Conservation (phyloP, 2,888 invertebrate species). For the Blastobasis adustella region DNA sequence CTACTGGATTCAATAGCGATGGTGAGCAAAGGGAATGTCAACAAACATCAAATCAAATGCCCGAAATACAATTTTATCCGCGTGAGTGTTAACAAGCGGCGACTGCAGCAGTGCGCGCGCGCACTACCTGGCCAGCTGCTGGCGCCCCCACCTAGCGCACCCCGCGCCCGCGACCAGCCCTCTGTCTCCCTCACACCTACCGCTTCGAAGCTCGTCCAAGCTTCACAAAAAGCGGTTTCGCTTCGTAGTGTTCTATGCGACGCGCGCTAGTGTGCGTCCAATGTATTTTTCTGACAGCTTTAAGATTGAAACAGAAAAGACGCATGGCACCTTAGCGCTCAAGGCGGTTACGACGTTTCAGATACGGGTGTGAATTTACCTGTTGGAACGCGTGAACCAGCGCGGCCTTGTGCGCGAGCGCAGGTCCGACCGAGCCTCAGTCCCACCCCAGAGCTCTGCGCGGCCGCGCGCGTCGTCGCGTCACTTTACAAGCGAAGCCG, state of each 20-base stretch:
- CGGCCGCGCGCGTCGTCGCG: slow-evolving; percentile 60
- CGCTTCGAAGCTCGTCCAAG: slow-evolving; percentile 50
- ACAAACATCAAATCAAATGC: slow-evolving; percentile 46
- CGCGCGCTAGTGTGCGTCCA: slow-evolving; percentile 49
- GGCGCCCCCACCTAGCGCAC: slow-evolving; percentile 54
- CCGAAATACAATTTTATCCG: slow-evolving; percentile 56
- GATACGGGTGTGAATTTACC: slow-evolving; percentile 56
- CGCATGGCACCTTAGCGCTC: slow-evolving; percentile 38
- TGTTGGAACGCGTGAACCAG: slow-evolving; percentile 77
- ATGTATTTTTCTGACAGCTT: slow-evolving; percentile 68
- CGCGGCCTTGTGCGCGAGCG: slow-evolving; percentile 77
- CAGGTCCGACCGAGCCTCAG: slow-evolving; percentile 65
- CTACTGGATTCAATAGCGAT: slow-evolving; percentile 26
- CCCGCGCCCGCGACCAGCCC: slow-evolving; percentile 55
- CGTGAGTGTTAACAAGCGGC: slow-evolving; percentile 65
- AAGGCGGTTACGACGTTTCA: slow-evolving; percentile 54
- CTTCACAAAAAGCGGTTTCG: slow-evolving; percentile 70
- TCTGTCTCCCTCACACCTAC: slow-evolving; percentile 54
- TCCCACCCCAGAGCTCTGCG: slow-evolving; percentile 69
- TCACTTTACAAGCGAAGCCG: slow-evolving; percentile 37
- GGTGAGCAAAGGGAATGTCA: slow-evolving; percentile 39
- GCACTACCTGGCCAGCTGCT: slow-evolving; percentile 72
- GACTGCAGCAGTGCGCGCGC: slow-evolving; percentile 59
- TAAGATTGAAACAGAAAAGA: slow-evolving; percentile 40
- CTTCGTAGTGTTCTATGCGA: slow-evolving; percentile 43